These are phyloP conservation scores for Cantharis nigra DNA, from an alignment of 2,888 invertebrate genomes.

Conservation along the genomic window DNA sequence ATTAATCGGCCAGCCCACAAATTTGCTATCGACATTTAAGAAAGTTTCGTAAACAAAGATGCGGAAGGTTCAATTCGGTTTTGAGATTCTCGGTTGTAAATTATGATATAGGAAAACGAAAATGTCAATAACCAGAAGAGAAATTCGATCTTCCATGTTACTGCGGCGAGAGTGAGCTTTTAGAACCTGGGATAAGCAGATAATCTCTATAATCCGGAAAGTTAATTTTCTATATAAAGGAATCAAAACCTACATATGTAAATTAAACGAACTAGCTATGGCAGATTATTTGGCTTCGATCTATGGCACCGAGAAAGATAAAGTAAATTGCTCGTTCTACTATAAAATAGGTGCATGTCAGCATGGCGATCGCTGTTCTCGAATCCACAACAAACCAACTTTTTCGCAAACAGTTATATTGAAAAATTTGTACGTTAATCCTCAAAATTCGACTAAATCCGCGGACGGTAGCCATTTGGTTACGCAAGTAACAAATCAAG, in stretches of 20 bases:
- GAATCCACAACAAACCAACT: constrained; percentile 98
- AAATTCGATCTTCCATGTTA: neutral
- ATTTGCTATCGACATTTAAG: neutral
- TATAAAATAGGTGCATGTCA: constrained; percentile 99
- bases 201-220: neutral
- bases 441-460: constrained; percentile 96
- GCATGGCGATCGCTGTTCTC: constrained; percentile 98
- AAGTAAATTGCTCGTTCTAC: constrained; percentile 99
- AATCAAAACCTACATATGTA: too few relatives aligned
- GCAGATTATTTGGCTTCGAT: constrained; percentile 98
- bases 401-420: constrained; percentile 97
- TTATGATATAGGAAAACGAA: neutral
- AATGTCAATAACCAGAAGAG: neutral
- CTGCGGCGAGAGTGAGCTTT: too few relatives aligned
- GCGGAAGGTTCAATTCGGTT: neutral
- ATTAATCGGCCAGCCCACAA: neutral
- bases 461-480: constrained; percentile 96
- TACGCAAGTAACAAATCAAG: constrained; percentile 93
- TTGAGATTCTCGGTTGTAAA: neutral
- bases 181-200: too few relatives aligned
- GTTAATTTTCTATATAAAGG: neutral
- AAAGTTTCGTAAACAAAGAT: neutral
- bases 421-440: constrained; percentile 98
- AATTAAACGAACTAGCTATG: constrained; percentile 47
- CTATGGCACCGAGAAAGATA: constrained; percentile 98